A percentile compares a stretch with the other conserved stretches of the same genome.
These are phyloP conservation scores for Andricus quercusramuli DNA, from an alignment of 2,888 invertebrate genomes.

Conservation along the genomic window DNA sequence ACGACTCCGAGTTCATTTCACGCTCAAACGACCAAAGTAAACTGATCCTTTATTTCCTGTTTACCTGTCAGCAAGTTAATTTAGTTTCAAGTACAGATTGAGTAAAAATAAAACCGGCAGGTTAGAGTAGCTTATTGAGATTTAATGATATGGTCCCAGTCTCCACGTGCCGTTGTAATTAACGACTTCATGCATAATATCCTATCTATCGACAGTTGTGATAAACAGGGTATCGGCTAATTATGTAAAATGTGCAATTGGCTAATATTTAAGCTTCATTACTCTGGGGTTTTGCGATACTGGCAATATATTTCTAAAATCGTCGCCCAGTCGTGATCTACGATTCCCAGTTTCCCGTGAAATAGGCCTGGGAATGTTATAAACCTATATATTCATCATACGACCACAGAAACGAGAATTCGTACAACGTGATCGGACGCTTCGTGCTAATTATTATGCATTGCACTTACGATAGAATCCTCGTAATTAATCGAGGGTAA, in stretches of 20 bases:
- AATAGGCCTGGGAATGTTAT: neutral
- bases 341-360: neutral
- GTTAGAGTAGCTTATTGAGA: neutral
- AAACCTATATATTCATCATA: no score
- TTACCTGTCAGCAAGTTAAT: neutral
- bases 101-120: neutral
- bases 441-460: constrained; percentile 29
- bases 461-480: constrained; percentile 19
- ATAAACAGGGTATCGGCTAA: constrained; percentile 17
- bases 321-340: neutral
- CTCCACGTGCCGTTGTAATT: neutral
- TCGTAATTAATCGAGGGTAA: constrained; percentile 35
- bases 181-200: constrained; percentile 18
- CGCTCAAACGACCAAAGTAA: neutral
- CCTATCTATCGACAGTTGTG: constrained; percentile 22
- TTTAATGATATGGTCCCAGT: constrained; percentile 1
- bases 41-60: neutral
- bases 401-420: neutral
- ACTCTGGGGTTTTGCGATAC: neutral
- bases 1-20: neutral
- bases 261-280: constrained; percentile 28
- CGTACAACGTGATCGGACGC: neutral
- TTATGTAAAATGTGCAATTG: constrained; percentile 27
- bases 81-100: neutral
- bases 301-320: constrained; percentile 20